Evolutionary conservation across 2,797 vertebrate species (phyloP).

Genomic region (Etheostoma nigrum): DNA sequence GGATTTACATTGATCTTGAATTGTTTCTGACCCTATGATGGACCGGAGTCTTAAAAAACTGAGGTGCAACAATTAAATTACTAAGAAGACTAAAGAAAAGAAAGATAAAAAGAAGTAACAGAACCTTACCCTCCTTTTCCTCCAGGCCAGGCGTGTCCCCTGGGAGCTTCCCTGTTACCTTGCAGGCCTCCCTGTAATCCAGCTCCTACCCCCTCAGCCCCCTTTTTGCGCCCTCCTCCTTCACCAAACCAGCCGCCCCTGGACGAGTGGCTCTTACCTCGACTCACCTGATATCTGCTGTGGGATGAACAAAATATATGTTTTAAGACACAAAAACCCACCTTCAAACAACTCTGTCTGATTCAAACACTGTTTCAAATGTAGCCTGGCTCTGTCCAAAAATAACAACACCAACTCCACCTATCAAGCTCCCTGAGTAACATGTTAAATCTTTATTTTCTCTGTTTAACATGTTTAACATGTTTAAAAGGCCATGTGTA

Average conservation of each 20-base stretch:
- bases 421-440: no score
- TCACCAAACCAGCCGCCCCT: not conserved
- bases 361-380: no score
- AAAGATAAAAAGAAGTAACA: not conserved
- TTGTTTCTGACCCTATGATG: not conserved
- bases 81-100: not conserved
- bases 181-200: not conserved
- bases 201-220: not conserved
- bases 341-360: not conserved
- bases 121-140: conserved; percentile 15
- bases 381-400: no score
- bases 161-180: not conserved
- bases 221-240: not conserved
- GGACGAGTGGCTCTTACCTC: not conserved
- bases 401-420: no score
- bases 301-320: not conserved
- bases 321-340: not conserved
- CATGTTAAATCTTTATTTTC: no score
- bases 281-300: not conserved
- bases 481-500: no score
- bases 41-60: not conserved
- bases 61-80: not conserved
- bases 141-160: not conserved
- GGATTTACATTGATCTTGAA: not conserved
- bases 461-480: no score